phyloP scores from a whole-genome alignment of 2,888 invertebrate genomes.

The Scaptomyza caliginosa region DNA sequence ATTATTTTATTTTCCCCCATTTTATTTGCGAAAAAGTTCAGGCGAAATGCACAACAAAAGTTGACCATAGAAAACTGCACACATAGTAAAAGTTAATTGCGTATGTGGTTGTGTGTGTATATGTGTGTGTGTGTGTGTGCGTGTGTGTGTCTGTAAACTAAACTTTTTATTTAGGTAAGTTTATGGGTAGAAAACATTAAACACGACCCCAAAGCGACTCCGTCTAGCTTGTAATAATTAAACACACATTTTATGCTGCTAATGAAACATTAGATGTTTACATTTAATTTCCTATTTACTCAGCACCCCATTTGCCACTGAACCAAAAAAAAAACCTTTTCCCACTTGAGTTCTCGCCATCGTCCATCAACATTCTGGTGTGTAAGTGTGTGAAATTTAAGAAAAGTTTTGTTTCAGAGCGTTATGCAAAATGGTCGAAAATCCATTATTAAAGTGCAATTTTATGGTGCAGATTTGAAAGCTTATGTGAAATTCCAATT shows the following conservation, averaged over 20 bases:
- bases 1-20: constrained; percentile 31
- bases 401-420: neutral
- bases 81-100: constrained; percentile 76
- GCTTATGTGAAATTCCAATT: constrained; percentile 31
- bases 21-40: constrained; percentile 74
- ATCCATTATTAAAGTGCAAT: constrained; percentile 41
- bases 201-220: constrained; percentile 38
- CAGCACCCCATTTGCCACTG: constrained; percentile 39
- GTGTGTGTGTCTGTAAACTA: constrained; percentile 50
- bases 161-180: constrained; percentile 77
- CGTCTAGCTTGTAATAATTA: constrained; percentile 67
- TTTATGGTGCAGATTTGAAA: constrained; percentile 16
- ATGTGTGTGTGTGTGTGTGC: constrained; percentile 24
- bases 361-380: neutral
- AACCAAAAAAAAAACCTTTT: neutral
- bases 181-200: constrained; percentile 59
- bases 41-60: constrained; percentile 75
- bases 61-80: constrained; percentile 66
- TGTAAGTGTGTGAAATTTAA: neutral
- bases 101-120: constrained; percentile 45
- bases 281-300: constrained; percentile 77
- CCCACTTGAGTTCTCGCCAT: neutral
- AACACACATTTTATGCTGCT: constrained; percentile 76
- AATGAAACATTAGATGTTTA: constrained; percentile 80
- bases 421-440: neutral